Conservation (phyloP, 92 coral and sea anemone species). For the Pocillopora meandrina region DNA sequence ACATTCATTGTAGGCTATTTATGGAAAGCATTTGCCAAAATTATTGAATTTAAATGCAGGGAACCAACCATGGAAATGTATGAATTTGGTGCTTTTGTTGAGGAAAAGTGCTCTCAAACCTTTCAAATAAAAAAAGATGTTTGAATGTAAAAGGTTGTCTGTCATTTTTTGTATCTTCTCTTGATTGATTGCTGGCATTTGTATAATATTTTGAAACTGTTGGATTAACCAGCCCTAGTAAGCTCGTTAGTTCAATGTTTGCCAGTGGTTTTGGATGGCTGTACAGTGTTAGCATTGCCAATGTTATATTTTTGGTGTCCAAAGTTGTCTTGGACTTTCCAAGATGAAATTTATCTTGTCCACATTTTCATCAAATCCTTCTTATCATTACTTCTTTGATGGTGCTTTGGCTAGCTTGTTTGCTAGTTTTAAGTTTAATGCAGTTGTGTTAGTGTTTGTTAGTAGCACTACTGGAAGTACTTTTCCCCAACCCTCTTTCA, state of each 20-base stretch:
- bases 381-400: slow-evolving; percentile 24
- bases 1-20: slow-evolving; percentile 18
- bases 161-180: slow-evolving; percentile 80
- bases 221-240: not conserved
- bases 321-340: slow-evolving; percentile 66
- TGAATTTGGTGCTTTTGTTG: slow-evolving; percentile 43
- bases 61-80: slow-evolving; percentile 20
- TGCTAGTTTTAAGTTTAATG: not conserved
- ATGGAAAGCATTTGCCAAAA: slow-evolving; percentile 18
- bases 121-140: slow-evolving; percentile 20
- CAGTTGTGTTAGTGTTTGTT: not conserved
- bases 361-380: slow-evolving; percentile 3
- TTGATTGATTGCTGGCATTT: slow-evolving; percentile 60
- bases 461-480: not conserved
- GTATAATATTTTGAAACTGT: not conserved
- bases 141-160: slow-evolving; percentile 42
- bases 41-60: not conserved
- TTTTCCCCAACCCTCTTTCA: not conserved
- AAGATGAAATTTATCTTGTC: slow-evolving; percentile 21
- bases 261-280: slow-evolving; percentile 60
- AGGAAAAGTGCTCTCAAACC: slow-evolving; percentile 25
- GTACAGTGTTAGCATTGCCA: slow-evolving; percentile 54
- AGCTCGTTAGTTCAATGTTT: slow-evolving; percentile 3
- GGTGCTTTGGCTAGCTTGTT: slow-evolving; percentile 60
- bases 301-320: slow-evolving; percentile 95